A percentile compares a stretch with the other conserved stretches of the same genome.
Conservation (phyloP, 2,888 invertebrate species). For the Netelia inedita region DNA sequence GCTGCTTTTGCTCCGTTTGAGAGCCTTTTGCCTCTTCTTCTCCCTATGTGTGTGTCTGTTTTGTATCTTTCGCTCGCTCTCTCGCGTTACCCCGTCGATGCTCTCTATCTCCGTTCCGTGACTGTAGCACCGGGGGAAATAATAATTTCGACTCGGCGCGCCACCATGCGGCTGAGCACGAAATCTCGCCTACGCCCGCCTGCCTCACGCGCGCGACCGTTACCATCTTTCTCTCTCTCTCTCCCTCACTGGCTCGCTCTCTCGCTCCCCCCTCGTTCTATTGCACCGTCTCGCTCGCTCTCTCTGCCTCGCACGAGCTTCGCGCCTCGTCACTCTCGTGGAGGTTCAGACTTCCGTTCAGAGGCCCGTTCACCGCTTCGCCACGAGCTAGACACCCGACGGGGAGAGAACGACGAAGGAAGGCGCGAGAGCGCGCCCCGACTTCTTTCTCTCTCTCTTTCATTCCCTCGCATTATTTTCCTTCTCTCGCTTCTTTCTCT, state of each 20-base stretch:
- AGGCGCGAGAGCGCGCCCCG: slow-evolving; percentile 50
- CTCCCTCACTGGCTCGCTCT: background rate
- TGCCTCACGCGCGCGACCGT: slow-evolving; percentile 13
- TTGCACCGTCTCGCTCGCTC: background rate
- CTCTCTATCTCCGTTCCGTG: slow-evolving; percentile 28
- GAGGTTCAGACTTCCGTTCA: slow-evolving; percentile 74
- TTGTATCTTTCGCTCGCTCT: slow-evolving; percentile 36
- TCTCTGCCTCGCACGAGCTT: slow-evolving; percentile 7
- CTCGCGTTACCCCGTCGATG: slow-evolving; percentile 22
- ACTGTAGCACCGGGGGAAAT: slow-evolving; percentile 37
- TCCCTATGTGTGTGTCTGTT: slow-evolving; percentile 18
- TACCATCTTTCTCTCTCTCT: slow-evolving; percentile 22
- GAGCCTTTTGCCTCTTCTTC: slow-evolving; percentile 48
- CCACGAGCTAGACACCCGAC: slow-evolving; percentile 65
- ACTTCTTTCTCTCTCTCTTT: slow-evolving; percentile 47
- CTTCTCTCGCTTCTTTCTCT: slow-evolving; percentile 34
- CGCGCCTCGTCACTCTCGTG: slow-evolving; percentile 44
- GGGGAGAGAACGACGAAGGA: slow-evolving; percentile 41
- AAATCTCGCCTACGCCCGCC: slow-evolving; percentile 83
- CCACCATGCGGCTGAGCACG: slow-evolving; percentile 81
- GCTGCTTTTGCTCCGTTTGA: slow-evolving; percentile 18
- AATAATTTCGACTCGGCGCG: slow-evolving; percentile 75
- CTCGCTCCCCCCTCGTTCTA: background rate
- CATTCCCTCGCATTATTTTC: slow-evolving; percentile 42
- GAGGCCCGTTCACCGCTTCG: slow-evolving; percentile 79